phyloP scores from a whole-genome alignment of 2,113 vertebrate species.

The Anoplopoma fimbria region DNA sequence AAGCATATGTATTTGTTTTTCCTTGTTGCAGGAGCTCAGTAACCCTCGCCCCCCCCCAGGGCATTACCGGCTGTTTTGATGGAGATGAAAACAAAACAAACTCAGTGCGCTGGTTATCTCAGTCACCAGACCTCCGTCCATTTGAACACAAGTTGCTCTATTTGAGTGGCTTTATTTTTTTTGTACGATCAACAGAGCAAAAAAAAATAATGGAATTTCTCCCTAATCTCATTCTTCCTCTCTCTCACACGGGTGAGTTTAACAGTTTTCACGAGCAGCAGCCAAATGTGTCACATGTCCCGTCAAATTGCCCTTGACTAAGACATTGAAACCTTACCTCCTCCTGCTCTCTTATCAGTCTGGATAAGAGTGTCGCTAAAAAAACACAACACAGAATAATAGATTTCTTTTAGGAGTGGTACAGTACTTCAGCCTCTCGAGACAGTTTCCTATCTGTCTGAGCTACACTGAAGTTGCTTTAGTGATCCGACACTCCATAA shows the following conservation, averaged over 20 bases:
- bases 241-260: background rate
- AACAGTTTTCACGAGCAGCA: constrained; percentile 10
- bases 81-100: constrained; percentile 51
- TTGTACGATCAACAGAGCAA: constrained; percentile 33
- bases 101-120: constrained; percentile 45
- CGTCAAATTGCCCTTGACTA: constrained; percentile 47
- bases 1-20: background rate
- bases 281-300: constrained; percentile 34
- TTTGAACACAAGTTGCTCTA: constrained; percentile 30
- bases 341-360: constrained; percentile 24
- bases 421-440: constrained; percentile 10
- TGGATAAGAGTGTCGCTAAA: constrained; percentile 2
- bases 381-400: constrained; percentile 29
- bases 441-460: background rate
- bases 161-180: constrained; percentile 31
- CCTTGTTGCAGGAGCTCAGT: background rate
- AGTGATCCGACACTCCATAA: background rate
- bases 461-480: background rate
- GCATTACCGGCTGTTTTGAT: constrained; percentile 39
- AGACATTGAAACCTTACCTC: constrained; percentile 20
- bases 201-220: constrained; percentile 42
- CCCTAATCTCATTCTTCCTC: constrained; percentile 32
- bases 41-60: constrained; percentile 5
- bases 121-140: constrained; percentile 38
- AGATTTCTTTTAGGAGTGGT: background rate